Conservation (phyloP, 64 coral and sea anemone genomes). For the Hydrozoanthus tunicans region DNA sequence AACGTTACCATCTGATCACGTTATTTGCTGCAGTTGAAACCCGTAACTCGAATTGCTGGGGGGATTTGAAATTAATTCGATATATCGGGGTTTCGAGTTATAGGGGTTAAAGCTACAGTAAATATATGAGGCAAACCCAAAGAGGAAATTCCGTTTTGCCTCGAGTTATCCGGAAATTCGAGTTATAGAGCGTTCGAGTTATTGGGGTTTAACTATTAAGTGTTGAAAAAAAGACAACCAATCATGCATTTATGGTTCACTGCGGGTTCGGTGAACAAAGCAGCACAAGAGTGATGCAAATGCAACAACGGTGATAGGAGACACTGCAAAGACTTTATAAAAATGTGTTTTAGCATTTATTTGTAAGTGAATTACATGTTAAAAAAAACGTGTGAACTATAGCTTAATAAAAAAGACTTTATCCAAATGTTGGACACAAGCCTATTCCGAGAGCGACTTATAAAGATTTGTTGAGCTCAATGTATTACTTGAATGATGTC, state of each 20-base stretch:
- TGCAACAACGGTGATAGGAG: not conserved
- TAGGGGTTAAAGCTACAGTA: too few relatives aligned
- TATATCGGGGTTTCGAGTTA: too few relatives aligned
- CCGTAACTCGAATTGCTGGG: too few relatives aligned
- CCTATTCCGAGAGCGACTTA: not conserved
- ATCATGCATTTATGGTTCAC: not conserved
- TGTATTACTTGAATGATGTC: not conserved
- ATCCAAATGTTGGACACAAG: not conserved
- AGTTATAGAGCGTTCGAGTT: too few relatives aligned
- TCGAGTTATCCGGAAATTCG: too few relatives aligned
- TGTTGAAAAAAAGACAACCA: not conserved
- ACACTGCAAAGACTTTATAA: not conserved
- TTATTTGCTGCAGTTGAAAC: too few relatives aligned
- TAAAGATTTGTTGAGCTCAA: not conserved
- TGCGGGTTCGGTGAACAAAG: not conserved
- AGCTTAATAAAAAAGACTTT: not conserved
- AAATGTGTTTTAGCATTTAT: slow-evolving; percentile 9
- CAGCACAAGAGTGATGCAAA: not conserved
- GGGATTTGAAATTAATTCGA: too few relatives aligned
- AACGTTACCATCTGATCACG: too few relatives aligned
- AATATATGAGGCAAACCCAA: too few relatives aligned
- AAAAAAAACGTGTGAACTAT: not conserved
- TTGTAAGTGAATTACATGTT: not conserved
- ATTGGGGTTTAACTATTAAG: not conserved
- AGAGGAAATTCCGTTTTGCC: too few relatives aligned